Conservation (phyloP, 2,113 vertebrate genomes). For the Phycodurus eques region DNA sequence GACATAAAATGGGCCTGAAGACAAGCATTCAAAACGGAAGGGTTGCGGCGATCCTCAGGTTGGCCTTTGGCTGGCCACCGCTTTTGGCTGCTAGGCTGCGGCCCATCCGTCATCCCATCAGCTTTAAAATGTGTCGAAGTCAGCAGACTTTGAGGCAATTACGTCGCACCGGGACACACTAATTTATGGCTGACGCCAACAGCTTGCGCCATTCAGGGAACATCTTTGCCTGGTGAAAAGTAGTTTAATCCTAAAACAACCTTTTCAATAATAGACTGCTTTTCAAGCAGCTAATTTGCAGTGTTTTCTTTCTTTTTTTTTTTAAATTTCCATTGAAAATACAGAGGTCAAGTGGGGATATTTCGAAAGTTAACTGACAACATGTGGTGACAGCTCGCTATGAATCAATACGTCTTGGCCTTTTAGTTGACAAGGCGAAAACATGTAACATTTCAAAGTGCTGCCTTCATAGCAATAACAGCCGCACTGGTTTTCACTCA, state of each 20-base stretch:
- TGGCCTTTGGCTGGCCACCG: slow-evolving; percentile 1
- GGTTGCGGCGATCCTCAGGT: slow-evolving; percentile 13
- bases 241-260: background rate
- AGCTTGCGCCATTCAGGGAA: slow-evolving; percentile 8
- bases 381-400: slow-evolving; percentile 6
- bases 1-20: slow-evolving; percentile 19
- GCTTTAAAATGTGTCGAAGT: slow-evolving; percentile 18
- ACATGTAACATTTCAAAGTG: slow-evolving; percentile 30
- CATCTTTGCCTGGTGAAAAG: slow-evolving; percentile 6
- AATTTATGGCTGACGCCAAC: slow-evolving; percentile 22
- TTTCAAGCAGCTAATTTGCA: background rate
- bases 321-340: slow-evolving; percentile 19
- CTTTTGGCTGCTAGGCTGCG: slow-evolving; percentile 6
- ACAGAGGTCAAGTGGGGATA: slow-evolving; percentile 27
- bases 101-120: slow-evolving; percentile 14
- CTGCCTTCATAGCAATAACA: slow-evolving; percentile 40
- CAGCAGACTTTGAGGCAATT: slow-evolving; percentile 27
- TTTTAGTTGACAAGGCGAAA: slow-evolving; percentile 39
- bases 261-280: background rate
- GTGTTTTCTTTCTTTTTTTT: background rate
- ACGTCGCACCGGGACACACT: slow-evolving; percentile 10
- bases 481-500: background rate
- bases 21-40: slow-evolving; percentile 12
- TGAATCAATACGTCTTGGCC: slow-evolving; percentile 41
- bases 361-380: slow-evolving; percentile 24